Percentiles rank a stretch among this genome's conserved stretches.
Conservation (phyloP, 2,888 invertebrate genomes). For the Euplagia quadripunctaria region DNA sequence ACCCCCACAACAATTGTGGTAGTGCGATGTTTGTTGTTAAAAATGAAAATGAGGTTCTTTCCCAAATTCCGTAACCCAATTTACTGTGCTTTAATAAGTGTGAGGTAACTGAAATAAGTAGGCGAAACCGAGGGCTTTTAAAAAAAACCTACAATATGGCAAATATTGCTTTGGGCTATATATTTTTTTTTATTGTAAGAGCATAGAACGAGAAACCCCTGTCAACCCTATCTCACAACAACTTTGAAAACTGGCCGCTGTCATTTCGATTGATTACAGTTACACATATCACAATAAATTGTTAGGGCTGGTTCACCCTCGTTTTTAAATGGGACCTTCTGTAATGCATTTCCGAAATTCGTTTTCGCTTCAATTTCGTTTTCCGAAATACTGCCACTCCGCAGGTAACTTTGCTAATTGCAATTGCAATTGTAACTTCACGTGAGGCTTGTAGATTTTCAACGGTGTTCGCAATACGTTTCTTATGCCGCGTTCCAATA, state of each 20-base stretch:
- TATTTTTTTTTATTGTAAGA: neutral
- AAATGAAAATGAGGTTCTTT: neutral
- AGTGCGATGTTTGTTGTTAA: neutral
- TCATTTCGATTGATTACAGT: neutral
- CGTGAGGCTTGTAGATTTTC: no score
- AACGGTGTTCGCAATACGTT: no score
- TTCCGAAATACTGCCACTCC: no score
- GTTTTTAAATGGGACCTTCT: neutral
- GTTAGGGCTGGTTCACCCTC: neutral
- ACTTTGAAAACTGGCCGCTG: constrained; percentile 1
- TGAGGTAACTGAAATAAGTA: neutral
- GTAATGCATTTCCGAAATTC: neutral
- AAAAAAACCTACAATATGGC: neutral
- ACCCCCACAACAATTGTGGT: neutral
- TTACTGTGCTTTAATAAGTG: no score
- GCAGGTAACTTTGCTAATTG: no score
- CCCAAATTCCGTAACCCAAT: no score
- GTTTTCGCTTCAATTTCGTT: neutral
- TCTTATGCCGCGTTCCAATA: no score
- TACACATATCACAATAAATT: constrained; percentile 4
- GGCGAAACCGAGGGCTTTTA: neutral
- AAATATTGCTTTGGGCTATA: neutral
- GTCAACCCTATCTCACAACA: neutral
- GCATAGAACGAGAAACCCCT: neutral
- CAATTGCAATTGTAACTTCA: no score